Evolutionary conservation across 1,140 invertebrate genomes (phyloP).

Genomic region (Amphibalanus amphitrite): DNA sequence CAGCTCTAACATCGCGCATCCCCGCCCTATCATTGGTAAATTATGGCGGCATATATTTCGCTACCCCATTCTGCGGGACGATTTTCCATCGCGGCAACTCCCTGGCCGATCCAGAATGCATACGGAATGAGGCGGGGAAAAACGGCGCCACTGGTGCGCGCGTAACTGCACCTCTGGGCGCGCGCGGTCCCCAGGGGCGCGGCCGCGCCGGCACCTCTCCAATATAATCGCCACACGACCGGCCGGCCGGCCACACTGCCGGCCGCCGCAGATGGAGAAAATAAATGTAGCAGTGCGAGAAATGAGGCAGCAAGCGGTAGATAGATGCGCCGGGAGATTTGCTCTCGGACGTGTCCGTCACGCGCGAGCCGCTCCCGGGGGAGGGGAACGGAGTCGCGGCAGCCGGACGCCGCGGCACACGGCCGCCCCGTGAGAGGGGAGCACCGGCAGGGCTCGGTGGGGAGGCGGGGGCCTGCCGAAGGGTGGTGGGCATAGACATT

Average conservation of each 20-base stretch:
- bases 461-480: background rate
- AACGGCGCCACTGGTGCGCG: background rate
- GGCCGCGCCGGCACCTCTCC: background rate
- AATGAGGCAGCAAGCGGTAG: background rate
- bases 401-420: background rate
- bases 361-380: background rate
- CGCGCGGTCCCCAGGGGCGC: background rate
- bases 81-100: background rate
- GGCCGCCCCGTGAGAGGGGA: too few species aligned
- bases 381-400: too few species aligned
- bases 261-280: background rate
- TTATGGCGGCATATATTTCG: constrained; percentile 1
- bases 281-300: background rate
- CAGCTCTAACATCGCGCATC: background rate
- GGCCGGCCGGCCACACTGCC: too few species aligned
- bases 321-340: background rate
- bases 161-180: background rate
- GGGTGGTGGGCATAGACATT: too few species aligned
- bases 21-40: background rate
- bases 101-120: background rate
- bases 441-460: too few species aligned
- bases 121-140: background rate
- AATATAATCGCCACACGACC: background rate
- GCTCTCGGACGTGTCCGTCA: background rate
- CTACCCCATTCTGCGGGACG: background rate